Percentiles rank a stretch among this genome's conserved stretches.
Evolutionary conservation across 92 coral and sea anemone genomes (phyloP).

Genomic region (Virgularia gustaviana): DNA sequence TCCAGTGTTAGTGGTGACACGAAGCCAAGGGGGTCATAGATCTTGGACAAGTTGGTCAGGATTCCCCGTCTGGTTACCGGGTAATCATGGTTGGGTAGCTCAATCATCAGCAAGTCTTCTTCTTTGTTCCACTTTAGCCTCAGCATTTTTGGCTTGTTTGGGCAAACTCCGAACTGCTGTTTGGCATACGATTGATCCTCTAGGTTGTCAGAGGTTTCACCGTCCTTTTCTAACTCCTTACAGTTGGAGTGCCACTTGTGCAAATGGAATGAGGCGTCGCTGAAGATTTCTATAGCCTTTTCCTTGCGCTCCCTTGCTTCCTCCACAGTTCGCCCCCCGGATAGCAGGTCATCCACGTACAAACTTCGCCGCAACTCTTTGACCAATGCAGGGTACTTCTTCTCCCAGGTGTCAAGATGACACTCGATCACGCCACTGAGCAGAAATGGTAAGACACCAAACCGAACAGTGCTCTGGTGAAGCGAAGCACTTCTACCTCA

Average conservation of each 20-base stretch:
- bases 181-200: not conserved
- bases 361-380: not conserved
- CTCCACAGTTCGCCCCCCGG: not conserved
- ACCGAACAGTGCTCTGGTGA: too few species aligned
- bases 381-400: not conserved
- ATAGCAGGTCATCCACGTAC: not conserved
- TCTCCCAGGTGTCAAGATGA: not conserved
- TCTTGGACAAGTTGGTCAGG: not conserved
- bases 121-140: not conserved
- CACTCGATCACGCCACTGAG: not conserved
- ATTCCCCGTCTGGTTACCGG: conserved; percentile 1
- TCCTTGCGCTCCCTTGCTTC: not conserved
- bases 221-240: not conserved
- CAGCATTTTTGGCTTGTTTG: not conserved
- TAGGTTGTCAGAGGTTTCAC: not conserved
- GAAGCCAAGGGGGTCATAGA: conserved; percentile 21
- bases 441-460: too few species aligned
- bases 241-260: not conserved
- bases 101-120: too few species aligned
- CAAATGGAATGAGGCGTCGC: not conserved
- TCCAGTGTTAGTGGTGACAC: conserved; percentile 14
- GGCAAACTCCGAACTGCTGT: not conserved
- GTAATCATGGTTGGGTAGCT: not conserved
- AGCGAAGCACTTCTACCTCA: too few species aligned
- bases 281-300: not conserved